phyloP scores from a whole-genome alignment of 2,888 invertebrate species.

The Limulus polyphemus region DNA sequence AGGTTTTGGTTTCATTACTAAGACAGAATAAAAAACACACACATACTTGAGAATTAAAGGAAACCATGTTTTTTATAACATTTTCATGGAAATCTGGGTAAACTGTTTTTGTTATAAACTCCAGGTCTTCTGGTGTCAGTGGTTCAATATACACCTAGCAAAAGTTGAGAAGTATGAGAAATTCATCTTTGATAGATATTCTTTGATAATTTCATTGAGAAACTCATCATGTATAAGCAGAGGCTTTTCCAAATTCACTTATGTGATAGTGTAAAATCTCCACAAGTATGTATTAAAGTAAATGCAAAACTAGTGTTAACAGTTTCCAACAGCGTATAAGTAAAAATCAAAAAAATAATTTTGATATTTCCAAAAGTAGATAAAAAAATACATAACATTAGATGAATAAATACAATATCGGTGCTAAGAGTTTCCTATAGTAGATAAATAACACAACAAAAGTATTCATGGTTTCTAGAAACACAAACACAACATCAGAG shows the following conservation, averaged over 20 bases:
- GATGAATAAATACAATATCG: too few species aligned
- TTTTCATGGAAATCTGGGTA: conserved; percentile 47
- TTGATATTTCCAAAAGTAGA: conserved; percentile 1
- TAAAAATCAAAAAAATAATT: conserved; percentile 3
- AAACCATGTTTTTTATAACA: conserved; percentile 56
- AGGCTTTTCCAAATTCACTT: background rate
- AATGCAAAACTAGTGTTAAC: background rate
- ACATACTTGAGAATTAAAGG: conserved; percentile 53
- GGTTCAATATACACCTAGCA: conserved; percentile 48
- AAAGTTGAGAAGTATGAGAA: background rate
- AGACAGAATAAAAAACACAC: too few species aligned
- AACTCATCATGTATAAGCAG: conserved; percentile 1
- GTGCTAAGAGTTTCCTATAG: too few species aligned
- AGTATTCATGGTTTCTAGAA: too few species aligned
- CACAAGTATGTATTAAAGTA: background rate
- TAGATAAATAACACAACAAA: too few species aligned
- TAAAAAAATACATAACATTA: background rate
- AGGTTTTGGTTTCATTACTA: too few species aligned
- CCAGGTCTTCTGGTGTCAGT: conserved; percentile 49
- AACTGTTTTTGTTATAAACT: conserved; percentile 50
- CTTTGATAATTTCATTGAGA: too few species aligned
- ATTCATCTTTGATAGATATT: too few species aligned
- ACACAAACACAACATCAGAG: too few species aligned
- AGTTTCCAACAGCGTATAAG: background rate
- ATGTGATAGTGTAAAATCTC: too few species aligned